Conservation (phyloP, 1,140 invertebrate species). For the Zaprionus ghesquierei region DNA sequence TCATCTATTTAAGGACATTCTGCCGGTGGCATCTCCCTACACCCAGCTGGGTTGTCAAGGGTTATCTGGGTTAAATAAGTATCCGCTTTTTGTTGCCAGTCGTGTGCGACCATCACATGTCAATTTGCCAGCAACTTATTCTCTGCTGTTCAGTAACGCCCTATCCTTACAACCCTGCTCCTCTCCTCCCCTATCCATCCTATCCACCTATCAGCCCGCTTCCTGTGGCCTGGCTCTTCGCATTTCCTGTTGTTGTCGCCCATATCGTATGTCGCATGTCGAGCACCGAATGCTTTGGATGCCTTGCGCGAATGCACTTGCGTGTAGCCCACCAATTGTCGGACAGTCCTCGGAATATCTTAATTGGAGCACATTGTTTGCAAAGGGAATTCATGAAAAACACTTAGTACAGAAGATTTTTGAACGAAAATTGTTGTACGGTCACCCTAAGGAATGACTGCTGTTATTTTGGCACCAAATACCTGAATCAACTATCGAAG, state of each 20-base stretch:
- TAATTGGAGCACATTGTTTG: not conserved
- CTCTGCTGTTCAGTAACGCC: not conserved
- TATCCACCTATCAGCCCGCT: not conserved
- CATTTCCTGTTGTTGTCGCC: not conserved
- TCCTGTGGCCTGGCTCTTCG: not conserved
- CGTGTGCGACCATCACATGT: constrained; percentile 30
- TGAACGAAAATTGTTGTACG: not conserved
- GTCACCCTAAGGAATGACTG: not conserved
- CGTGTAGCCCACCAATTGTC: not conserved
- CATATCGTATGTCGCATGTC: not conserved
- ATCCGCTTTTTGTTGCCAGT: constrained; percentile 22
- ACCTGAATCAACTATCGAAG: too few relatives aligned
- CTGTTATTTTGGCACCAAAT: too few relatives aligned
- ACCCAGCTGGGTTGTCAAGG: not conserved
- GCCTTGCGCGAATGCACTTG: not conserved
- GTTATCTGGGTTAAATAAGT: constrained; percentile 25
- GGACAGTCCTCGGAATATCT: not conserved
- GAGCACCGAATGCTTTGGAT: not conserved
- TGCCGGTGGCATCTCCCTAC: constrained; percentile 11
- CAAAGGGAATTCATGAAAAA: not conserved
- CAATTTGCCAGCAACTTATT: constrained; percentile 34
- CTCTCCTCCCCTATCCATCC: too few relatives aligned
- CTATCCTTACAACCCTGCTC: not conserved
- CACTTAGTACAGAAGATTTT: not conserved
- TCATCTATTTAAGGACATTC: constrained; percentile 33